Conservation (phyloP, 2,113 vertebrate genomes). For the Chlorocebus sabaeus region DNA sequence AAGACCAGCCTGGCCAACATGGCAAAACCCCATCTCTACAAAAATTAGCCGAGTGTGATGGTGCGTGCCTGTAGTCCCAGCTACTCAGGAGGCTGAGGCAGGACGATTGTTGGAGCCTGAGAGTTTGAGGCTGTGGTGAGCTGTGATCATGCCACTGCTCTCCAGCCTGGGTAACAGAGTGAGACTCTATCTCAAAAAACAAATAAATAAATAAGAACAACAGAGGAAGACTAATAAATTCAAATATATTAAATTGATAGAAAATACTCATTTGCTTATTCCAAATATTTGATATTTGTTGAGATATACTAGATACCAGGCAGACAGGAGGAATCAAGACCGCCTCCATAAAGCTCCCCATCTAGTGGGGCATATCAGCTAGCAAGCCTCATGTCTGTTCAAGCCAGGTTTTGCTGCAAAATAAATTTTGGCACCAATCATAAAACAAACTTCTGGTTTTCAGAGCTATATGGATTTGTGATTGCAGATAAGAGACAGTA, state of each 20-base stretch:
- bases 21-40: too few relatives aligned
- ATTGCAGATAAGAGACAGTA: neutral
- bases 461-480: neutral
- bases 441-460: neutral
- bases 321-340: fast-evolving
- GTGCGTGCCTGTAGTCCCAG: too few relatives aligned
- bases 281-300: neutral
- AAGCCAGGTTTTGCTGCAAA: neutral
- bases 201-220: neutral
- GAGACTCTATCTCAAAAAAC: neutral
- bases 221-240: neutral
- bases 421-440: neutral
- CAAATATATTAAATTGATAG: neutral
- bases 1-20: too few relatives aligned
- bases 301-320: neutral
- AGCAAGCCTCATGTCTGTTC: neutral
- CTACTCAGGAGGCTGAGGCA: too few relatives aligned
- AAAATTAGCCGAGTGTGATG: too few relatives aligned
- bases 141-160: too few relatives aligned
- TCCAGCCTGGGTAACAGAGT: too few relatives aligned
- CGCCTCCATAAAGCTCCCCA: neutral
- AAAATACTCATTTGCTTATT: neutral
- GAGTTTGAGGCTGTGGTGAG: too few relatives aligned
- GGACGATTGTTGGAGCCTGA: too few relatives aligned
- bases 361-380: too few relatives aligned